A percentile compares a stretch with the other conserved stretches of the same genome.
phyloP scores from a whole-genome alignment of 2,888 invertebrate species.

The Bellardia bayeri region DNA sequence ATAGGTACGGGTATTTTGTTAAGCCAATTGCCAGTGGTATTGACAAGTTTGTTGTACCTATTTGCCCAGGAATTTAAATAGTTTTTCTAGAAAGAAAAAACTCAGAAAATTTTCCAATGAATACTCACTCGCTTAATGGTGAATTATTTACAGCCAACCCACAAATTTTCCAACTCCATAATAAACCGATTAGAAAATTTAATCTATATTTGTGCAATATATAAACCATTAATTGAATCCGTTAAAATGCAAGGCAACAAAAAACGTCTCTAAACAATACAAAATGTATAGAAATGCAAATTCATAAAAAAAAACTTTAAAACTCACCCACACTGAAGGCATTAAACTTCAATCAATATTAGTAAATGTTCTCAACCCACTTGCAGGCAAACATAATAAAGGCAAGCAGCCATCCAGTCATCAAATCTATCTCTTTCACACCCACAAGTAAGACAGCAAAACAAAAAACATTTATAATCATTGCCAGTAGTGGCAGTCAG shows the following conservation, averaged over 20 bases:
- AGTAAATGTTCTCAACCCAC: constrained; percentile 7
- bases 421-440: constrained; percentile 48
- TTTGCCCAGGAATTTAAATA: too few relatives aligned
- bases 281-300: constrained; percentile 4
- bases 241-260: constrained; percentile 50
- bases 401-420: constrained; percentile 2
- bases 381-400: constrained; percentile 34
- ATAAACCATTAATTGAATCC: constrained; percentile 61
- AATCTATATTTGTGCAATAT: constrained; percentile 60
- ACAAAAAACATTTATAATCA: background rate
- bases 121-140: background rate
- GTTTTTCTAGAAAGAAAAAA: too few relatives aligned
- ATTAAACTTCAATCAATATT: constrained; percentile 42
- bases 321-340: background rate
- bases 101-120: background rate
- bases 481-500: background rate
- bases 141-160: background rate
- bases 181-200: constrained; percentile 64
- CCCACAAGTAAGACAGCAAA: constrained; percentile 3
- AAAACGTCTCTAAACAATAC: constrained; percentile 18
- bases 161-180: constrained; percentile 6
- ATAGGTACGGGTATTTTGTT: too few relatives aligned
- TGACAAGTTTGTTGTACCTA: too few relatives aligned
- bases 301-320: background rate
- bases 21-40: too few relatives aligned